Conservation (phyloP, 1,140 invertebrate species). For the Gryllus bimaculatus region DNA sequence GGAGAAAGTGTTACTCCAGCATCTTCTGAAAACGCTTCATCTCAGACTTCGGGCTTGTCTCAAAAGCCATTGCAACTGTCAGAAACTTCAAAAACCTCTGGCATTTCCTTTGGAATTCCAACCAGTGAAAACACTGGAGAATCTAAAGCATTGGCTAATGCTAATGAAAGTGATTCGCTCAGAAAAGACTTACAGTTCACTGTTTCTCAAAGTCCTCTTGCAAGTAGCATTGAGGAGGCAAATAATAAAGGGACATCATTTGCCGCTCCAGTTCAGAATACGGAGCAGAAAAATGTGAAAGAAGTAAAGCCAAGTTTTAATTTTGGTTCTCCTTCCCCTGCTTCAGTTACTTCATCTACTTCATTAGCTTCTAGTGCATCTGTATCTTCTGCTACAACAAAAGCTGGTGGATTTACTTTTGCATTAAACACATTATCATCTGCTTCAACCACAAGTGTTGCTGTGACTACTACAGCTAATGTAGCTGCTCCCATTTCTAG, state of each 20-base stretch:
- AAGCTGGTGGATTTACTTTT: background rate
- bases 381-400: conserved; percentile 10
- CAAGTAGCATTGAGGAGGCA: no score
- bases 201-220: background rate
- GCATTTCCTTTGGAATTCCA: background rate
- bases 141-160: background rate
- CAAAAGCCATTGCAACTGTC: no score
- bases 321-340: background rate
- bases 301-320: background rate
- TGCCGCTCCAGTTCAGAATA: background rate
- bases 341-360: background rate
- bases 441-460: background rate
- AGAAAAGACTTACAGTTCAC: background rate
- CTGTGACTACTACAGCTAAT: background rate
- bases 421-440: background rate
- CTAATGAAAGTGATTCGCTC: background rate
- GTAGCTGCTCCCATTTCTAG: background rate
- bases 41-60: background rate
- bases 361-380: conserved; percentile 16
- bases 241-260: background rate
- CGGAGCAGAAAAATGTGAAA: background rate
- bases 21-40: background rate
- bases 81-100: background rate
- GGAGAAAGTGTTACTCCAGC: background rate
- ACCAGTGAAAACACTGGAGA: background rate